phyloP scores from a whole-genome alignment of 2,797 vertebrate genomes.

The Xenops minutus region DNA sequence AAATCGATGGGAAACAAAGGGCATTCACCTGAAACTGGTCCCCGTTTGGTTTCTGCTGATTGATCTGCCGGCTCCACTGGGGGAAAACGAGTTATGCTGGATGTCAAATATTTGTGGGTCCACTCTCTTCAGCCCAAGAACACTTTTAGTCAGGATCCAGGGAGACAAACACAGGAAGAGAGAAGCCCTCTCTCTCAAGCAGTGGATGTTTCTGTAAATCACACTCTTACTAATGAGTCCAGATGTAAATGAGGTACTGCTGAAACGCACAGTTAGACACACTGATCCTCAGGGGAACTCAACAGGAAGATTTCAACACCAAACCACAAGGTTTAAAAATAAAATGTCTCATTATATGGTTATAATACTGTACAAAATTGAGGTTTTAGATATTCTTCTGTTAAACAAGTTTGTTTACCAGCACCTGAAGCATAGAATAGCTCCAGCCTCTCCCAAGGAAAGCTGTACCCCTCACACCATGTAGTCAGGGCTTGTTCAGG shows the following conservation, averaged over 20 bases:
- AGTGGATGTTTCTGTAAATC: neutral
- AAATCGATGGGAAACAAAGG: constrained; percentile 44
- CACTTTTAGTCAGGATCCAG: neutral
- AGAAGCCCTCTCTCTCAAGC: neutral
- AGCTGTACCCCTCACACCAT: rapidly evolving
- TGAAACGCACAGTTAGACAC: neutral
- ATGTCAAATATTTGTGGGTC: constrained; percentile 12
- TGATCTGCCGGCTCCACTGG: constrained; percentile 27
- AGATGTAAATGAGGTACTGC: neutral
- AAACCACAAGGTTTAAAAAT: neutral
- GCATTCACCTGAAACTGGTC: constrained; percentile 53
- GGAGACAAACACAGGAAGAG: neutral
- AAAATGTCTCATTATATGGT: neutral
- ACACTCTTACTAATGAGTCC: neutral
- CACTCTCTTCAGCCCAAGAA: neutral
- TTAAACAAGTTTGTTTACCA: neutral
- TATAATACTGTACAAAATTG: neutral
- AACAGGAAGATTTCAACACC: neutral
- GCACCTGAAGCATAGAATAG: neutral
- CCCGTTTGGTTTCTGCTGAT: constrained; percentile 52
- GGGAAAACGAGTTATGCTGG: constrained; percentile 29
- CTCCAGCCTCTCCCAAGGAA: neutral
- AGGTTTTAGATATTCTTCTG: neutral
- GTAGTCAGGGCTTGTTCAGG: neutral
- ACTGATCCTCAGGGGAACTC: neutral